These are phyloP conservation scores for Apantesis nais DNA, from an alignment of 2,888 invertebrate genomes.

Conservation along the genomic window DNA sequence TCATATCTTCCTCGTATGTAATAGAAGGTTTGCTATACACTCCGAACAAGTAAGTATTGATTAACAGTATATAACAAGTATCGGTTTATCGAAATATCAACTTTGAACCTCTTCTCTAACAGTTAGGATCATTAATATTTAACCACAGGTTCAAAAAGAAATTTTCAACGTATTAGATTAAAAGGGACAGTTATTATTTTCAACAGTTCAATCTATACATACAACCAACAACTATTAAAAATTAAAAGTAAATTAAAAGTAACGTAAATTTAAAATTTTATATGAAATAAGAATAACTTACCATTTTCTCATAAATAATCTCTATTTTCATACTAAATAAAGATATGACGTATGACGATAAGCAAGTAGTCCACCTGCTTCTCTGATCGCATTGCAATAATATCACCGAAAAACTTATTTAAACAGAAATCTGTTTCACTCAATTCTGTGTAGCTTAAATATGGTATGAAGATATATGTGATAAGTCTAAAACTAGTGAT, in stretches of 20 bases:
- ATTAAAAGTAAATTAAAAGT: too few species aligned
- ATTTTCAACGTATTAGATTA: too few species aligned
- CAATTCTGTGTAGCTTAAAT: neutral
- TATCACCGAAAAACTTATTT: neutral
- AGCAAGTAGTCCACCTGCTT: neutral
- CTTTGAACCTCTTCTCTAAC: neutral
- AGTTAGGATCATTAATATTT: neutral
- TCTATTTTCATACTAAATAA: neutral
- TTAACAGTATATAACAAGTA: neutral
- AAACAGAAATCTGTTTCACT: neutral
- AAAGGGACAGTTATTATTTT: neutral
- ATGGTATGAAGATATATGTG: neutral
- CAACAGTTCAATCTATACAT: neutral
- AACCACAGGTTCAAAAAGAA: neutral
- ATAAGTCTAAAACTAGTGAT: neutral
- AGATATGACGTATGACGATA: neutral
- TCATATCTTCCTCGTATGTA: slow-evolving; percentile 43
- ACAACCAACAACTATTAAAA: neutral
- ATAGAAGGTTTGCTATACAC: slow-evolving; percentile 16
- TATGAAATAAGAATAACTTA: neutral
- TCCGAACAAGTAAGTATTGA: neutral
- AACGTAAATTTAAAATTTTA: neutral
- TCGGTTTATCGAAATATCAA: neutral
- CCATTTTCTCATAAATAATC: neutral
- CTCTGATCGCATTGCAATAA: neutral